Conservation (phyloP, 1,140 invertebrate species). For the Oedothorax gibbosus region DNA sequence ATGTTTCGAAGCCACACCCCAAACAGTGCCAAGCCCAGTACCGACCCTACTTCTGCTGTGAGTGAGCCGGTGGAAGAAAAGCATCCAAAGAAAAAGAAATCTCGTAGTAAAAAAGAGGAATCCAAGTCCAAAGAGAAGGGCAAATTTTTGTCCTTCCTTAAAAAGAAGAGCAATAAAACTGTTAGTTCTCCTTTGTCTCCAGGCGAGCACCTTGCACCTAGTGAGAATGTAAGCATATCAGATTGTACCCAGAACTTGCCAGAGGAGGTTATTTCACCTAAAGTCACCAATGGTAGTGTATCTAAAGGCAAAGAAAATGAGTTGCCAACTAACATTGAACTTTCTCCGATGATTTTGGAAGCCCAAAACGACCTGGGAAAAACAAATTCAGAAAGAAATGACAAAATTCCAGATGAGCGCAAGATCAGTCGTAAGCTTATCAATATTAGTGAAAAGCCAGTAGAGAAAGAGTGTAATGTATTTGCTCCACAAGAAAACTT, state of each 20-base stretch:
- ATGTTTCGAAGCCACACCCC: conserved; percentile 55
- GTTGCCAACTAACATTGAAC: conserved; percentile 21
- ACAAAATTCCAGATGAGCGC: conserved; percentile 50
- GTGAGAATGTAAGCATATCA: conserved; percentile 15
- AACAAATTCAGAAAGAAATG: conserved; percentile 37
- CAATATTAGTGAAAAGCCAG: conserved; percentile 41
- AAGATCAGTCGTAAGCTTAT: conserved; percentile 40
- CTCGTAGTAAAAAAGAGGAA: conserved; percentile 13
- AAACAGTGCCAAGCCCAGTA: conserved; percentile 37
- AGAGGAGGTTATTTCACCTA: conserved; percentile 12
- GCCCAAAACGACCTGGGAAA: conserved; percentile 55
- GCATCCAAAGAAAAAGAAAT: conserved; percentile 30
- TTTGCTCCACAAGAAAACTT: conserved; percentile 32
- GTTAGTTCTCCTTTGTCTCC: conserved; percentile 26
- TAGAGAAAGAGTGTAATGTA: conserved; percentile 57
- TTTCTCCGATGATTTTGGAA: conserved; percentile 3
- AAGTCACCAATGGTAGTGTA: conserved; percentile 40
- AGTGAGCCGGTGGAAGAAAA: too few relatives aligned
- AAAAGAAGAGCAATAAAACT: conserved; percentile 47
- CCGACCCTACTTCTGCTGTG: conserved; percentile 8
- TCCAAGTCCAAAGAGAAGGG: conserved; percentile 41
- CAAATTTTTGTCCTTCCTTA: conserved; percentile 60
- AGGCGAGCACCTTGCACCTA: conserved; percentile 17
- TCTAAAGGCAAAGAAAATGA: conserved; percentile 52
- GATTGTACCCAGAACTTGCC: conserved; percentile 14